phyloP scores from a whole-genome alignment of 2,888 invertebrate genomes.

The Lottia scabra region DNA sequence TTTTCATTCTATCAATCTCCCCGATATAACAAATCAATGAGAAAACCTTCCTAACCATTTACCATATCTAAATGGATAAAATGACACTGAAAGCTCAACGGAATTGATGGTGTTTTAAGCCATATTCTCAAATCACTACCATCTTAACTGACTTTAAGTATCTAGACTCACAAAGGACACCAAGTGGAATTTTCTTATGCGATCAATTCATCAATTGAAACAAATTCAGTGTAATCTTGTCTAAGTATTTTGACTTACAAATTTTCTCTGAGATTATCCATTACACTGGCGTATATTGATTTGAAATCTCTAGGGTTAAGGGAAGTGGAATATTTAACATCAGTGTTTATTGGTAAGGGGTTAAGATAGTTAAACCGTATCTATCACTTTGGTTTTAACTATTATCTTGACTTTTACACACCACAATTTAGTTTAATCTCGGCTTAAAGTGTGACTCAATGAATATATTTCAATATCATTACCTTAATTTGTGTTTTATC shows the following conservation, averaged over 20 bases:
- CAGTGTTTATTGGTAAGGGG: neutral
- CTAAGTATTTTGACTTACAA: slow-evolving; percentile 11
- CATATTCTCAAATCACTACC: neutral
- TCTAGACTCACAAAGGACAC: neutral
- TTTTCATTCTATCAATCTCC: slow-evolving; percentile 17
- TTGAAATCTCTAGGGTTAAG: neutral
- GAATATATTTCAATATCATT: too few relatives aligned
- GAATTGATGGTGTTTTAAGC: slow-evolving; percentile 6
- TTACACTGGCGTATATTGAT: neutral
- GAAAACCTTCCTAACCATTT: neutral
- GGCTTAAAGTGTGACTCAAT: too few relatives aligned
- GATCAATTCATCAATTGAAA: slow-evolving; percentile 21
- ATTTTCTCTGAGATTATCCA: neutral
- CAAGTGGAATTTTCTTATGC: slow-evolving; percentile 5
- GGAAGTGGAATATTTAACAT: neutral
- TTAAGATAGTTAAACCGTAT: too few relatives aligned
- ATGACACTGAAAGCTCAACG: neutral
- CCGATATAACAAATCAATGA: neutral
- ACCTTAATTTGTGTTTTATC: too few relatives aligned
- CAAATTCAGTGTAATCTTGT: slow-evolving; percentile 15
- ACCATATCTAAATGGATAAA: slow-evolving; percentile 4
- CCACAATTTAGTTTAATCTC: too few relatives aligned
- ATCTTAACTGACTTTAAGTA: neutral
- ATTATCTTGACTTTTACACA: too few relatives aligned
- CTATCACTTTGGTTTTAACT: too few relatives aligned